These are phyloP conservation scores for Vulpes ferrilata DNA, from an alignment of 2,113 vertebrate genomes.

Conservation along the genomic window DNA sequence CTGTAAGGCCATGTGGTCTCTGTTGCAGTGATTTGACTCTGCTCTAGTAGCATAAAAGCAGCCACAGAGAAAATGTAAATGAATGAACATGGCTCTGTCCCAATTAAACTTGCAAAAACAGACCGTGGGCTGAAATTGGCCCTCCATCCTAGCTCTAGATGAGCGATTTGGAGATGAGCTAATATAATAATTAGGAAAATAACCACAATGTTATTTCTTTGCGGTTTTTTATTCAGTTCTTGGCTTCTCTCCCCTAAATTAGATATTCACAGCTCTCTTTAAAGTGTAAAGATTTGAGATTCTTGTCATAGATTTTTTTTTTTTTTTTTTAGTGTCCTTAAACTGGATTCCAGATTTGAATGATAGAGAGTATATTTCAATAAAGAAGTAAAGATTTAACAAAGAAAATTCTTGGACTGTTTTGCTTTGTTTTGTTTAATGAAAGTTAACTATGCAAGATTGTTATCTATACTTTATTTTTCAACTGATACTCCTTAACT, in stretches of 20 bases:
- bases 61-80: not conserved
- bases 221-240: not conserved
- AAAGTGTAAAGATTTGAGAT: conserved; percentile 45
- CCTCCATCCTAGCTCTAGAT: not conserved
- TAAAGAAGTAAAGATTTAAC: not conserved
- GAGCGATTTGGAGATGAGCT: not conserved
- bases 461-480: conserved; percentile 22
- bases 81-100: not conserved
- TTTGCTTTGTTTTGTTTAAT: conserved; percentile 39
- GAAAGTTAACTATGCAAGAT: not conserved
- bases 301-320: conserved; percentile 8
- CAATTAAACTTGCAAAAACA: not conserved
- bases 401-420: not conserved
- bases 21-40: not conserved
- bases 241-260: not conserved
- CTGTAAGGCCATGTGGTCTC: not conserved
- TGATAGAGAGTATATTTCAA: conserved; percentile 1
- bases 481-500: not conserved
- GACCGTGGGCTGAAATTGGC: not conserved
- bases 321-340: not conserved
- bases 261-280: conserved; percentile 39
- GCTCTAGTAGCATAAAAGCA: not conserved
- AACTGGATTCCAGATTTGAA: conserved; percentile 40
- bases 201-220: conserved; percentile 38
- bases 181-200: conserved; percentile 5